A percentile compares a stretch with the other conserved stretches of the same genome.
Evolutionary conservation across 2,888 invertebrate genomes (phyloP).

Genomic region (Meganola albula): DNA sequence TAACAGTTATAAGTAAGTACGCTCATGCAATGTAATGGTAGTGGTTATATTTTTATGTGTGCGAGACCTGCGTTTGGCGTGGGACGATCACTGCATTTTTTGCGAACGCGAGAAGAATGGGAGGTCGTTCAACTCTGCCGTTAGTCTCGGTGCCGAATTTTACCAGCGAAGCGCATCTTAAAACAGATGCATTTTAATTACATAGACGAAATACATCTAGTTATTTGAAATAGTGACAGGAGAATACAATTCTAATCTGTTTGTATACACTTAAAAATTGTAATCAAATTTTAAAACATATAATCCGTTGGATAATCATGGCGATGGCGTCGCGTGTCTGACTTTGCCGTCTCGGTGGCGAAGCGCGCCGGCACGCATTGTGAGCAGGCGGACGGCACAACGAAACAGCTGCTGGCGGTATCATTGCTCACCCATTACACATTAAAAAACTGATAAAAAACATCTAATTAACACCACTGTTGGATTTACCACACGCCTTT

Average conservation of each 20-base stretch:
- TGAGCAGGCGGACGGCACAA: slow-evolving; percentile 47
- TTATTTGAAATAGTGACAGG: too few relatives aligned
- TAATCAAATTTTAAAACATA: slow-evolving; percentile 10
- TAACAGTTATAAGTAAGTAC: slow-evolving; percentile 49
- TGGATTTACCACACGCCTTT: slow-evolving; percentile 43
- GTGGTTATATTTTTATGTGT: slow-evolving; percentile 40
- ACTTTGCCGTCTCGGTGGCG: slow-evolving; percentile 26
- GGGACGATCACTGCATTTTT: slow-evolving; percentile 76
- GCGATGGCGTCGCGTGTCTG: slow-evolving; percentile 37
- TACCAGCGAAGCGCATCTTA: slow-evolving; percentile 63
- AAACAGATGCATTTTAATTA: too few relatives aligned
- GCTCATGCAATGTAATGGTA: slow-evolving; percentile 43
- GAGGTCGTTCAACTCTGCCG: slow-evolving; percentile 62
- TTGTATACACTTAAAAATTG: too few relatives aligned
- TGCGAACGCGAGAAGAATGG: slow-evolving; percentile 68
- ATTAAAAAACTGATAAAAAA: slow-evolving; percentile 47
- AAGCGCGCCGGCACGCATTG: slow-evolving; percentile 46
- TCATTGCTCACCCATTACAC: slow-evolving; percentile 46
- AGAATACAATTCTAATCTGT: too few relatives aligned
- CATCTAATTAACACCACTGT: slow-evolving; percentile 51
- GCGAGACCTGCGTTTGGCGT: slow-evolving; percentile 67
- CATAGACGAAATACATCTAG: too few relatives aligned
- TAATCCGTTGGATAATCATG: slow-evolving; percentile 23
- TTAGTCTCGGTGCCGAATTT: slow-evolving; percentile 64
- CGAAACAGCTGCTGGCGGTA: slow-evolving; percentile 48